A percentile compares a stretch with the other conserved stretches of the same genome.
phyloP scores from a whole-genome alignment of 2,113 vertebrate species.

The Addax nasomaculatus region DNA sequence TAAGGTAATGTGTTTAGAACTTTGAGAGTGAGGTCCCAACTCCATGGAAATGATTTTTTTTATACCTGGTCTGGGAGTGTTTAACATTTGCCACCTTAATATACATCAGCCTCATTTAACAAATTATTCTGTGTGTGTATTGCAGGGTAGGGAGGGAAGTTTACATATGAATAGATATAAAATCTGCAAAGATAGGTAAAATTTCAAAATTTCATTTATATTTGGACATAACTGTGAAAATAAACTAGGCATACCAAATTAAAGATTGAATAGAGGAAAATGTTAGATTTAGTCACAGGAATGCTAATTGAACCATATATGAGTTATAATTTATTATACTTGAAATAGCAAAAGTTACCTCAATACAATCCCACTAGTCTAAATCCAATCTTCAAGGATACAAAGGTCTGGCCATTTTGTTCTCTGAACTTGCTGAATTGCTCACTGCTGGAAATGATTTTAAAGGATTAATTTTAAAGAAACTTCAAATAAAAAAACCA shows the following conservation, averaged over 20 bases:
- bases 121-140: background rate
- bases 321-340: constrained; percentile 46
- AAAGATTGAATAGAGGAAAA: constrained; percentile 25
- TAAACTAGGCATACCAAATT: constrained; percentile 37
- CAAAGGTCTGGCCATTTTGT: constrained; percentile 33
- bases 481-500: constrained; percentile 48
- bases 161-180: background rate
- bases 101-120: background rate
- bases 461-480: constrained; percentile 59
- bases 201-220: constrained; percentile 37
- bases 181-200: constrained; percentile 30
- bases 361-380: background rate
- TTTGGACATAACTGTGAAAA: constrained; percentile 31
- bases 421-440: constrained; percentile 29
- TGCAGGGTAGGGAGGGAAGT: too few relatives aligned
- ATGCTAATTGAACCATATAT: constrained; percentile 39
- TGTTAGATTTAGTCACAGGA: constrained; percentile 43
- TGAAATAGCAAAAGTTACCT: constrained; percentile 41
- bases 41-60: background rate
- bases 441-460: constrained; percentile 44
- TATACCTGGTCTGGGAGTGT: background rate
- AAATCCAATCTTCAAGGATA: constrained; percentile 24
- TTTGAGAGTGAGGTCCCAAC: background rate
- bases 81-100: background rate
- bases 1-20: background rate